Evolutionary conservation across 1,140 invertebrate species (phyloP).

Genomic region (Brachionus sp.): DNA sequence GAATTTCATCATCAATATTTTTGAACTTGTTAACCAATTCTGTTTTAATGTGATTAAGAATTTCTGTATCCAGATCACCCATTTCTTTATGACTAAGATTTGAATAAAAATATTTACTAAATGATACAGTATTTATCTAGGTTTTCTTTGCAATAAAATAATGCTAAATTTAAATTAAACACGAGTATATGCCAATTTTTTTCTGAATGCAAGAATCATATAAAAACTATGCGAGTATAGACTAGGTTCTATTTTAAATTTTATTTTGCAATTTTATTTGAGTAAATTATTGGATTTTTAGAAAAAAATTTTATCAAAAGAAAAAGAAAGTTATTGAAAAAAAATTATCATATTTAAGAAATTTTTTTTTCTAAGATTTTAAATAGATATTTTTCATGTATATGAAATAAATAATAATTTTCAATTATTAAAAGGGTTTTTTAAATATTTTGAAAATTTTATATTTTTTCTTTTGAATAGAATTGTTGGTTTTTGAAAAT

Average conservation of each 20-base stretch:
- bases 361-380: no score
- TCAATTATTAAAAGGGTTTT: no score
- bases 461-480: no score
- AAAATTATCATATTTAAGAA: no score
- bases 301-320: no score
- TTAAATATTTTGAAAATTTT: no score
- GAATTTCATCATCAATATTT: slow-evolving; percentile 78
- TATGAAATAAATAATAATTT: no score
- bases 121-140: neutral
- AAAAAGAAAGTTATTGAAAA: no score
- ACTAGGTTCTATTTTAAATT: neutral
- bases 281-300: no score
- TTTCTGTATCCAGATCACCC: neutral
- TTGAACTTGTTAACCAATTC: slow-evolving; percentile 69
- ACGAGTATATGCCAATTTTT: neutral
- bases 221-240: neutral
- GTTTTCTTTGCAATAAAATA: neutral
- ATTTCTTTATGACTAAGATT: neutral
- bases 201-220: neutral
- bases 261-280: neutral
- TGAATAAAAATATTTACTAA: neutral
- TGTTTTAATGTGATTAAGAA: slow-evolving; percentile 27
- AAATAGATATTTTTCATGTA: no score
- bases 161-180: neutral
- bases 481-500: no score